Evolutionary conservation across 2,888 invertebrate species (phyloP), one percentile per base, ranked within the genome.

Genomic region (Callyntrura sp.): DNA sequence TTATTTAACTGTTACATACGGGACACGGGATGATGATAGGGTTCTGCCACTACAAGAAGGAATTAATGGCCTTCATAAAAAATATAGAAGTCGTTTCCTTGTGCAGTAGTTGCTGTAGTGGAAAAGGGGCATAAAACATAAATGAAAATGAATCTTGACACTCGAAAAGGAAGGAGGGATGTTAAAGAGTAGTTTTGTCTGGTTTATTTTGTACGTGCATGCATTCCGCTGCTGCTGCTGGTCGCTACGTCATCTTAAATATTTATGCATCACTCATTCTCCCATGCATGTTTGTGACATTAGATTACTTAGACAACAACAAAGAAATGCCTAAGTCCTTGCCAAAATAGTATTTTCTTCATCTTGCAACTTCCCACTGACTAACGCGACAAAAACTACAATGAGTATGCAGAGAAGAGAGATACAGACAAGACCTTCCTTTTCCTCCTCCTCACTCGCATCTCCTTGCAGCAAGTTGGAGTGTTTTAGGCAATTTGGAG

Each of bases 141-240:
- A 20, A 60, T 60, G 60, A 60, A 20, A 60, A 60, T 60, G 60
- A 60, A 60, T 17, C 60, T 23, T n/a, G n/a, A n/a, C n/a, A n/a
- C n/a, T n/a, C n/a, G n/a, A n/a, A n/a, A n/a, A n/a, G n/a, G 4
- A 60, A 60, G 23, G 60, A 23, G 11, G 23, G 3, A 60, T 17
- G 4, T n/a, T 11, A 5, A 45, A 45, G 11, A 45, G 11, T 11
- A 45, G 11, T 11, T 45, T 45, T 8, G 45, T 45, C 11, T 45
- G 45, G 45, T 45, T 45, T 8, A 45, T 8, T 55, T n/a, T 55
- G 9, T 55, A 55, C 8, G 14, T 2, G n/a, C n/a, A n/a, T n/a
- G n/a, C n/a, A n/a, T n/a, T n/a, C n/a, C n/a, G n/a, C n/a, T n/a
- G n/a, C n/a, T n/a, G n/a, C n/a, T n/a, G n/a, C n/a, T n/a, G n/a